Evolutionary conservation across 2,888 invertebrate genomes (phyloP).

Genomic region (Marronus borbonicus): DNA sequence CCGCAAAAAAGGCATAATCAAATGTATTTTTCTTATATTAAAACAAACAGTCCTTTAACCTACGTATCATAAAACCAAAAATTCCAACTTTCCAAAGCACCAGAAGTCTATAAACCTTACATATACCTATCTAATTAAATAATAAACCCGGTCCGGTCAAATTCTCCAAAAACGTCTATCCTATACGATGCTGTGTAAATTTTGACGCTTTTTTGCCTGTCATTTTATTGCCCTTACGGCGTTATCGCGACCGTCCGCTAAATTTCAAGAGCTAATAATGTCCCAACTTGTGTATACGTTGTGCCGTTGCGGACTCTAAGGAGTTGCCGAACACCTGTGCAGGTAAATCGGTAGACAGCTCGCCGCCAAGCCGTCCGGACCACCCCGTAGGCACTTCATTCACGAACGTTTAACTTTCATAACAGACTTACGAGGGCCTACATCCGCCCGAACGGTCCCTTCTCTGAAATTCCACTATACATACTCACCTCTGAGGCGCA

Average conservation of each 20-base stretch:
- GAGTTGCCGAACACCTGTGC: slow-evolving; percentile 40
- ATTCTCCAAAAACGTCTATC: slow-evolving; percentile 12
- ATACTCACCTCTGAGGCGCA: background rate
- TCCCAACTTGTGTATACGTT: slow-evolving; percentile 24
- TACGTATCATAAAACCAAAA: no score
- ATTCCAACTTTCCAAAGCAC: no score
- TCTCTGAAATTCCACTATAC: background rate
- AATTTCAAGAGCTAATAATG: slow-evolving; percentile 54
- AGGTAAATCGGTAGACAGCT: slow-evolving; percentile 59
- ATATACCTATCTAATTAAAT: background rate
- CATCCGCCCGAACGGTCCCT: slow-evolving; percentile 49
- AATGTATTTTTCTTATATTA: no score
- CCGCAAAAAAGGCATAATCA: no score
- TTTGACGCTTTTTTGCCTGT: slow-evolving; percentile 36
- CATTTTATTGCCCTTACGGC: slow-evolving; percentile 31
- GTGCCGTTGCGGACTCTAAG: slow-evolving; percentile 5
- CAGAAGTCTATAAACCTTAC: no score
- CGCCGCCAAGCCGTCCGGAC: slow-evolving; percentile 62
- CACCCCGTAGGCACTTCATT: slow-evolving; percentile 60
- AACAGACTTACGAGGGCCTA: slow-evolving; percentile 53
- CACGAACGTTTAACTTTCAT: slow-evolving; percentile 56
- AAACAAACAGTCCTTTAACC: no score
- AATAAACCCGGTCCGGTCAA: background rate
- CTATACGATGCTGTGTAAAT: slow-evolving; percentile 22
- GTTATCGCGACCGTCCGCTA: slow-evolving; percentile 48